These are phyloP conservation scores for Rousettus madagascariensis DNA, from an alignment of 2,797 vertebrate species.

Conservation along the genomic window DNA sequence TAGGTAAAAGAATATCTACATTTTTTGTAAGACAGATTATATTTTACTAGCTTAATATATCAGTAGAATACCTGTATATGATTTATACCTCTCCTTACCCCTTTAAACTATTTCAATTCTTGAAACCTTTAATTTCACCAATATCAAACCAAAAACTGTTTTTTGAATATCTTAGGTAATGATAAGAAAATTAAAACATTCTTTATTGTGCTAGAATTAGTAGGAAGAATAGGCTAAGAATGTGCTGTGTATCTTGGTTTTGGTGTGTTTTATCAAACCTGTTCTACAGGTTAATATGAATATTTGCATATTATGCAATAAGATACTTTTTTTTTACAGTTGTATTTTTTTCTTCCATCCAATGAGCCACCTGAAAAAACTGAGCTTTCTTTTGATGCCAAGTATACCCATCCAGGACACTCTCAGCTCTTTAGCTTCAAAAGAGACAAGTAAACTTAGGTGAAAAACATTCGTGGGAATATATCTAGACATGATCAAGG, in stretches of 20 bases:
- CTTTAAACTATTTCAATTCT: not conserved
- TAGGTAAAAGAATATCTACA: not conserved
- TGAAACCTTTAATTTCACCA: not conserved
- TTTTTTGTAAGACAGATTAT: not conserved
- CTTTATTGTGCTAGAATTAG: not conserved
- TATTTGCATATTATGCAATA: not conserved
- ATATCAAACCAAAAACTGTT: not conserved
- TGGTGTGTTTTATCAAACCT: conserved; percentile 44
- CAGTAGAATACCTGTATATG: not conserved
- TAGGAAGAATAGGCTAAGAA: not conserved
- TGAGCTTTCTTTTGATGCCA: conserved; percentile 73
- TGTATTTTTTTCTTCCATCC: conserved; percentile 64
- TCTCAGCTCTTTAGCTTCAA: conserved; percentile 46
- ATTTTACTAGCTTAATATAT: not conserved
- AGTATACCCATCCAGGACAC: conserved; percentile 71
- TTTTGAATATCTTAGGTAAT: not conserved
- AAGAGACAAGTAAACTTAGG: conserved; percentile 32
- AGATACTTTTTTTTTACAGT: conserved; percentile 52
- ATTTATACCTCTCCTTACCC: not conserved
- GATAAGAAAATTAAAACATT: not conserved
- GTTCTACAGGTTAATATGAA: conserved; percentile 46
- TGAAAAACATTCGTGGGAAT: not conserved
- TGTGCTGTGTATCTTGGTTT: not conserved
- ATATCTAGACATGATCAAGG: not conserved
- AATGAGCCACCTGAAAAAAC: conserved; percentile 71